These are phyloP conservation scores for Chelidonichthys spinosus DNA, from an alignment of 2,797 vertebrate species.

Conservation along the genomic window DNA sequence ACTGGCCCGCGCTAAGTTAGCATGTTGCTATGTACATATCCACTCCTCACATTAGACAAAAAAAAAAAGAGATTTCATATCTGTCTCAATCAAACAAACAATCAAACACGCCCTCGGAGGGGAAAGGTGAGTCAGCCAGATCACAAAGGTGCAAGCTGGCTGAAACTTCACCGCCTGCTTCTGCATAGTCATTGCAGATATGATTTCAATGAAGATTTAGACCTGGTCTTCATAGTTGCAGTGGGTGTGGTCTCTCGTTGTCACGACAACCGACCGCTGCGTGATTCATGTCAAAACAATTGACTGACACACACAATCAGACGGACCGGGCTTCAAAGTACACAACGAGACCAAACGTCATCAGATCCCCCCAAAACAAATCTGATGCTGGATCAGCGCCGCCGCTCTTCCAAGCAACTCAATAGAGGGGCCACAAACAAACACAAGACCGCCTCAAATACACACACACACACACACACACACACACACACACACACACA, in stretches of 20 bases:
- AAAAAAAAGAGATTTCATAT: not conserved
- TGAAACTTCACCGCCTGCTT: not conserved
- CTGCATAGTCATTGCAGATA: conserved; percentile 16
- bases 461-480: not conserved
- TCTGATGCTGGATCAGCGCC: conserved; percentile 1
- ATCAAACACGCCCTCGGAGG: conserved; percentile 32
- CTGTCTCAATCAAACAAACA: conserved; percentile 39
- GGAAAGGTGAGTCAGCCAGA: conserved; percentile 3
- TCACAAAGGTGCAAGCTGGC: not conserved
- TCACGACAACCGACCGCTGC: conserved; percentile 13
- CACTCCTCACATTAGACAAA: not conserved
- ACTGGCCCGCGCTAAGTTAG: conserved; percentile 20
- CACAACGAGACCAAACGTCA: not conserved
- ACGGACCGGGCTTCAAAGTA: no score
- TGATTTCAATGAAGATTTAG: not conserved
- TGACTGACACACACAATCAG: no score
- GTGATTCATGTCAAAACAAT: no score
- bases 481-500: not conserved
- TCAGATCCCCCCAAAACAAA: not conserved
- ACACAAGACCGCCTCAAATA: not conserved
- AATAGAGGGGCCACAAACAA: conserved; percentile 2
- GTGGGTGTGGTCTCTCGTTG: conserved; percentile 19
- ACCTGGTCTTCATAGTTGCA: not conserved
- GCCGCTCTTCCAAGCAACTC: not conserved
- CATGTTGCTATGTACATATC: conserved; percentile 38